Evolutionary conservation across 1,140 invertebrate genomes (phyloP), one percentile per base, ranked within the genome.

Genomic region (Dolichoris vasculosae): DNA sequence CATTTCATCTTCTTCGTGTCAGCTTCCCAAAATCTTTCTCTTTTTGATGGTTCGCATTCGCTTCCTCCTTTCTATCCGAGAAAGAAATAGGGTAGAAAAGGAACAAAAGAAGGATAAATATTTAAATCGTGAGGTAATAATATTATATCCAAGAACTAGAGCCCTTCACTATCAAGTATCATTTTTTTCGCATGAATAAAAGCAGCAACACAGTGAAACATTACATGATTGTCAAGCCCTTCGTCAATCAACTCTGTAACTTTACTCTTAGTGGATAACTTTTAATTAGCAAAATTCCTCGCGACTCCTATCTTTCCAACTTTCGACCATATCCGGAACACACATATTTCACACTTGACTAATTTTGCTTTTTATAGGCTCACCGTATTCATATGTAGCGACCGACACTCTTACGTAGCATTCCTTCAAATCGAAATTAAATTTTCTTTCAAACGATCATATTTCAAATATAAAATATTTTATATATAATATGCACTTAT

Each of bases 191-290:
- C 13, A 0, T 4, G 51, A 79, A 55, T 30, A 7, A 46, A 23
- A 46, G 43, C 40, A 15, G 26, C n/a, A 1, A 46, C n/a, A 11
- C n/a, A 46, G 55, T 77, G 75, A 77, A 77, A 77, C 51, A 77
- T 77, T 77, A 20, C 51, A 3, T 7, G 51, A 55, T 17, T 2
- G 55, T 26, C 59, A 26, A 17, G 8, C 11, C 38, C 30, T 9
- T 48, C 79, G 79, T 69, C 64, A 32, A 81, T 81, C 79, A 81
- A 51, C 23, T 23, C n/a, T 63, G 63, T 48, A 63, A 67, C 79
- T 67, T 59, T 59, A 20, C 38, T 43, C 46, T 46, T 67, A 40
- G 26, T 51, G 32, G 30, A 11, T 20, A 63, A 59, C 30, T 63
- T 79, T 79, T 79, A 79, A 79, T 79, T 79, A 63, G 48, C 51